A percentile compares a stretch with the other conserved stretches of the same genome.
Conservation (phyloP, 2,888 invertebrate genomes). For the Megastigmus dorsalis region DNA sequence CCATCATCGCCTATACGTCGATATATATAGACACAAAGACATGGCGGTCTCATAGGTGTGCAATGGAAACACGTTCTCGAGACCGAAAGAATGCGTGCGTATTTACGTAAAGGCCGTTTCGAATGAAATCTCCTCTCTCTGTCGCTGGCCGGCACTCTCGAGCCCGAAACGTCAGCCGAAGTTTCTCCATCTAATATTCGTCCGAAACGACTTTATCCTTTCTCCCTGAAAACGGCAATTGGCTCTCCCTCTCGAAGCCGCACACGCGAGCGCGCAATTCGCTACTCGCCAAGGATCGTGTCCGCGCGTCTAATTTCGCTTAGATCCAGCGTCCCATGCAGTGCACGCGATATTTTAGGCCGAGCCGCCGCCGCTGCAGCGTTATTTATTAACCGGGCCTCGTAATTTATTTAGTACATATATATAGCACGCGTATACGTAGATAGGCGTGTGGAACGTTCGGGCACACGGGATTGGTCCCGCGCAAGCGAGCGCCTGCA, state of each 20-base stretch:
- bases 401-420: conserved; percentile 38
- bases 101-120: neutral
- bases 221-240: conserved; percentile 39
- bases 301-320: conserved; percentile 31
- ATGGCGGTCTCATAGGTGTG: too few species aligned
- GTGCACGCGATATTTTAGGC: conserved; percentile 26
- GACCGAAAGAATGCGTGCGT: neutral
- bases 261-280: too few species aligned
- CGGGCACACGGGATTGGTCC: conserved; percentile 10
- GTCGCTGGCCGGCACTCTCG: too few species aligned
- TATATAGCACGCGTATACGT: neutral
- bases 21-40: too few species aligned
- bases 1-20: too few species aligned
- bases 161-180: neutral
- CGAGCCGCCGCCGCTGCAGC: neutral
- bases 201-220: conserved; percentile 39
- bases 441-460: neutral
- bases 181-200: conserved; percentile 35
- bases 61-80: neutral
- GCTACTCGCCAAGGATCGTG: neutral
- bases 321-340: conserved; percentile 30
- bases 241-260: neutral
- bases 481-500: too few species aligned
- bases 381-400: conserved; percentile 33
- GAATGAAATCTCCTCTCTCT: conserved; percentile 10